Conservation (phyloP, 2,797 vertebrate species). For the Astyanax mexicanus region DNA sequence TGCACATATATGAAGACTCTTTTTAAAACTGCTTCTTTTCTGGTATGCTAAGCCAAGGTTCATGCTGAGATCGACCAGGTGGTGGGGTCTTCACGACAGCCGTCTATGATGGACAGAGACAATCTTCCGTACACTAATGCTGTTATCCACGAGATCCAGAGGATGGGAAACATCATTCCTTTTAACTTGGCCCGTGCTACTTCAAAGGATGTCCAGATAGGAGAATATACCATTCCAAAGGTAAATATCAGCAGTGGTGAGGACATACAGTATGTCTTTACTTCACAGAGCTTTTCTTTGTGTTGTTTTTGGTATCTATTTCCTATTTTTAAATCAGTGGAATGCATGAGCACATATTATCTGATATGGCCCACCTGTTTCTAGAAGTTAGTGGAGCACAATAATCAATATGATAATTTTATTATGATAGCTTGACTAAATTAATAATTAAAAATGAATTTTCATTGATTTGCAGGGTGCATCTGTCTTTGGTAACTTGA, state of each 20-base stretch:
- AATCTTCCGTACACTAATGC: slow-evolving; percentile 72
- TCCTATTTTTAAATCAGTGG: too few species aligned
- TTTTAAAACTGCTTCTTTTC: too few species aligned
- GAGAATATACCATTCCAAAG: slow-evolving; percentile 80
- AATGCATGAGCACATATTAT: too few species aligned
- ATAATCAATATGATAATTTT: not conserved
- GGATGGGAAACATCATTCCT: slow-evolving; percentile 77
- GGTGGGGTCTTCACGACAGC: slow-evolving; percentile 63
- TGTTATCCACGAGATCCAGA: slow-evolving; percentile 78
- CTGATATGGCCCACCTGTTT: too few species aligned
- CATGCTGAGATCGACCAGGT: slow-evolving; percentile 72
- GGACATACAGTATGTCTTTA: not conserved
- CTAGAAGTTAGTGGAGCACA: not conserved
- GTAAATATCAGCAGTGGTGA: too few species aligned
- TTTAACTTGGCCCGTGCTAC: slow-evolving; percentile 61
- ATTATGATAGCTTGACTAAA: not conserved
- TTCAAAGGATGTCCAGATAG: slow-evolving; percentile 63
- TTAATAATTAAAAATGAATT: not conserved
- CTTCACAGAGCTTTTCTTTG: too few species aligned
- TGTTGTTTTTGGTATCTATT: too few species aligned
- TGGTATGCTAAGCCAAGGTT: slow-evolving; percentile 62
- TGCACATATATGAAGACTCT: too few species aligned
- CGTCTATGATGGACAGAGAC: slow-evolving; percentile 65
- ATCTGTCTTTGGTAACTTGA: slow-evolving; percentile 53
- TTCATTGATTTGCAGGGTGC: slow-evolving; percentile 73